Evolutionary conservation across 2,113 vertebrate genomes (phyloP).

Genomic region (Ceyx cyanopectus): DNA sequence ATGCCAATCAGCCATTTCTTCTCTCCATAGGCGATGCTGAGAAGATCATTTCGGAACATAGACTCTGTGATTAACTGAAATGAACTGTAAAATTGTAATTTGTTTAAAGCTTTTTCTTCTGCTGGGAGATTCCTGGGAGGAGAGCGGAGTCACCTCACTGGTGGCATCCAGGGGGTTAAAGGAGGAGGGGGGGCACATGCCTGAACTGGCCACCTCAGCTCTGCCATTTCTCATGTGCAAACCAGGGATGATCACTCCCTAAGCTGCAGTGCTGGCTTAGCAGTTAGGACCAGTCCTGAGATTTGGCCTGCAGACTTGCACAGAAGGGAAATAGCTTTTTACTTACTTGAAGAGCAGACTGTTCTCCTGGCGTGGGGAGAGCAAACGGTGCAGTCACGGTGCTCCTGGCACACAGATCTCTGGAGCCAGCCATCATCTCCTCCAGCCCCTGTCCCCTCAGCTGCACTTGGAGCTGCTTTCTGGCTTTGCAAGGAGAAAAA

Average conservation of each 20-base stretch:
- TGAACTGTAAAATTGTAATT: conserved; percentile 79
- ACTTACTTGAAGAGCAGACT: background rate
- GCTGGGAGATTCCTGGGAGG: background rate
- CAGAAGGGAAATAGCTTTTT: background rate
- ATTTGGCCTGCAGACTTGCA: background rate
- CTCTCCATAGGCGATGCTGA: conserved; percentile 61
- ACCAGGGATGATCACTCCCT: background rate
- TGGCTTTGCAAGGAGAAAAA: background rate
- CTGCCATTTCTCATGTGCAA: background rate
- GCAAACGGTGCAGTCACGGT: fast-evolving
- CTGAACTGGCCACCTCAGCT: background rate
- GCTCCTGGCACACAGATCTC: background rate
- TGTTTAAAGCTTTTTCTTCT: conserved; percentile 71
- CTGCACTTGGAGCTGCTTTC: background rate
- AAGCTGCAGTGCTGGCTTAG: background rate
- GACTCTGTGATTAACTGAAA: conserved; percentile 77
- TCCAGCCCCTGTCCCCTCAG: fast-evolving
- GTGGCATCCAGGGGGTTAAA: fast-evolving
- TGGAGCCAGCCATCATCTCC: background rate
- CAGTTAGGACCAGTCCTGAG: background rate
- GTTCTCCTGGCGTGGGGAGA: background rate
- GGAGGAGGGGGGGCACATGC: background rate
- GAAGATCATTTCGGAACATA: conserved; percentile 64
- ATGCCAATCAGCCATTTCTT: conserved; percentile 49
- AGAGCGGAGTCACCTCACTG: fast-evolving